A percentile compares a stretch with the other conserved stretches of the same genome.
These are phyloP conservation scores for Callinectes sapidus DNA, from an alignment of 2,888 invertebrate species.

Conservation along the genomic window DNA sequence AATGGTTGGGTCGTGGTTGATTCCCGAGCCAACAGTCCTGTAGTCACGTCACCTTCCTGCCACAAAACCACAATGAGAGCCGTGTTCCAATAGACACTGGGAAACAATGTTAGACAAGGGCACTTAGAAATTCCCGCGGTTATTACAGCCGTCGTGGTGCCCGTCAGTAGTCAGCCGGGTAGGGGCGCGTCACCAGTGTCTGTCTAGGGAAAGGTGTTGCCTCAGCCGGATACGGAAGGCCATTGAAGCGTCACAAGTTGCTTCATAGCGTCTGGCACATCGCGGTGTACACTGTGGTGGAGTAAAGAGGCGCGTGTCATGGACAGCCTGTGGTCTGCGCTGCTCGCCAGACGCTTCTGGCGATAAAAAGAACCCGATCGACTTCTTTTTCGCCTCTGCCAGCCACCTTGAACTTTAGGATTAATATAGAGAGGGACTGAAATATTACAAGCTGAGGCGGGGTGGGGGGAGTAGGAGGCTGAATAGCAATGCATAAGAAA, in stretches of 20 bases:
- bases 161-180: not conserved
- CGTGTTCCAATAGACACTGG: not conserved
- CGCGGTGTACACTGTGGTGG: not conserved
- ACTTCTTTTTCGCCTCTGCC: constrained; percentile 19
- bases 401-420: constrained; percentile 33
- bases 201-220: not conserved
- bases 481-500: constrained; percentile 22
- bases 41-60: not conserved
- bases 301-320: constrained; percentile 10
- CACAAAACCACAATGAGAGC: not conserved
- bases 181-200: not conserved
- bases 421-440: constrained; percentile 30
- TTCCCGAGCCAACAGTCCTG: not conserved
- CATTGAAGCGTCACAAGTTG: not conserved
- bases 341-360: constrained; percentile 3
- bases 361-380: constrained; percentile 30
- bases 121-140: not conserved
- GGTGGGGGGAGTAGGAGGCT: not conserved
- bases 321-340: not conserved
- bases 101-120: not conserved
- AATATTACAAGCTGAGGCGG: constrained; percentile 20
- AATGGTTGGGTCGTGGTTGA: not conserved
- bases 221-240: not conserved
- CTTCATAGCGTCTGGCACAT: not conserved
- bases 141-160: not conserved